Conservation (phyloP, 1,140 invertebrate species). For the Papilio helenus region DNA sequence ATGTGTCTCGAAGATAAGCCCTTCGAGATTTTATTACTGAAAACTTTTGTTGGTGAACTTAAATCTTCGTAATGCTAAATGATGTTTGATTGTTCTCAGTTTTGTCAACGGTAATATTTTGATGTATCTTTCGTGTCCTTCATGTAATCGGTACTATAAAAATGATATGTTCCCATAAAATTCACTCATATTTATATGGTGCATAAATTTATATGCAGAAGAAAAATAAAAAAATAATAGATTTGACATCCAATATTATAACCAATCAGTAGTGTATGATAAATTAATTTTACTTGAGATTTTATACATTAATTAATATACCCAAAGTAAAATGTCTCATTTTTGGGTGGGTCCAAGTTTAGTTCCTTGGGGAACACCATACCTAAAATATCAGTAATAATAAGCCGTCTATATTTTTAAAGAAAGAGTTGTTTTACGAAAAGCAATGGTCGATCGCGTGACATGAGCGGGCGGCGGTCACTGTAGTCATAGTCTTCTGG, state of each 20-base stretch:
- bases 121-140: not conserved
- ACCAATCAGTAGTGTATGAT: no score
- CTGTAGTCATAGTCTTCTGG: slow-evolving; percentile 54
- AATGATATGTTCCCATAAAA: slow-evolving; percentile 47
- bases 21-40: not conserved
- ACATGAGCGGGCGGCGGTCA: slow-evolving; percentile 55
- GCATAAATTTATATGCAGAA: not conserved
- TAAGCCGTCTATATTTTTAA: not conserved
- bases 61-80: no score
- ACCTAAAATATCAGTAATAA: not conserved
- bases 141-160: slow-evolving; percentile 35
- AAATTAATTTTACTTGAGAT: no score
- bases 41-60: no score
- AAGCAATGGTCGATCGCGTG: slow-evolving; percentile 68
- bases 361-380: not conserved
- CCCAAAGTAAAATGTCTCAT: no score
- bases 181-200: slow-evolving; percentile 40
- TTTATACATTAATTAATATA: no score
- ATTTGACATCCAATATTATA: no score
- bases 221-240: not conserved
- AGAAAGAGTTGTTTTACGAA: slow-evolving; percentile 70
- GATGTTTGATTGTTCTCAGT: not conserved
- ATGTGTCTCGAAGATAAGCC: not conserved
- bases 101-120: not conserved
- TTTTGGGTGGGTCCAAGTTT: not conserved